phyloP scores from a whole-genome alignment of 2,797 vertebrate species.

The Nyctibius grandis region DNA sequence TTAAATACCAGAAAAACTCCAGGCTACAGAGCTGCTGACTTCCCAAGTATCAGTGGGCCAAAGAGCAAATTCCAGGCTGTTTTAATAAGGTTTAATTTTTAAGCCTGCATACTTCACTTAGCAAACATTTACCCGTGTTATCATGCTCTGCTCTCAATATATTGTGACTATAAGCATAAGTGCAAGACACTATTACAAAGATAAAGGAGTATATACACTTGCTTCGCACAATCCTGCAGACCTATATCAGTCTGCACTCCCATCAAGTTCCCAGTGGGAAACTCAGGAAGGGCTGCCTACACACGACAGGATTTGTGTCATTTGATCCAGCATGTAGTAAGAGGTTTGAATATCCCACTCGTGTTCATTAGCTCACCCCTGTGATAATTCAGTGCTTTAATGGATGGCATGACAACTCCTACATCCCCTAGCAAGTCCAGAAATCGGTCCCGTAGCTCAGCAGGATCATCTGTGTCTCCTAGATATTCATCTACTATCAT shows the following conservation, averaged over 20 bases:
- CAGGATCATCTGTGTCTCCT: constrained; percentile 67
- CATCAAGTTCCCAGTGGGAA: neutral
- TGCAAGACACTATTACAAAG: neutral
- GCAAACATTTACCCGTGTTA: neutral
- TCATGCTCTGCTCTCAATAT: neutral
- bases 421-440: constrained; percentile 74
- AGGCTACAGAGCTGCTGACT: neutral
- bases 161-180: neutral
- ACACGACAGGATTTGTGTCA: neutral
- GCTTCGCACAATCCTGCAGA: neutral
- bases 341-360: neutral
- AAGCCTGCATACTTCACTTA: neutral
- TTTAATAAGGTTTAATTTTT: neutral
- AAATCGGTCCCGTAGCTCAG: constrained; percentile 69
- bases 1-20: neutral
- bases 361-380: constrained; percentile 71
- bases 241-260: neutral
- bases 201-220: neutral
- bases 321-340: neutral
- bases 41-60: neutral
- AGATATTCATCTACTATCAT: constrained; percentile 72
- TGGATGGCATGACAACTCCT: constrained; percentile 71
- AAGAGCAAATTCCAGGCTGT: neutral
- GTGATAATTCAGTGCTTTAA: constrained; percentile 72
- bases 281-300: neutral